phyloP scores from a whole-genome alignment of 2,113 vertebrate genomes.

The Pontoporia blainvillei region DNA sequence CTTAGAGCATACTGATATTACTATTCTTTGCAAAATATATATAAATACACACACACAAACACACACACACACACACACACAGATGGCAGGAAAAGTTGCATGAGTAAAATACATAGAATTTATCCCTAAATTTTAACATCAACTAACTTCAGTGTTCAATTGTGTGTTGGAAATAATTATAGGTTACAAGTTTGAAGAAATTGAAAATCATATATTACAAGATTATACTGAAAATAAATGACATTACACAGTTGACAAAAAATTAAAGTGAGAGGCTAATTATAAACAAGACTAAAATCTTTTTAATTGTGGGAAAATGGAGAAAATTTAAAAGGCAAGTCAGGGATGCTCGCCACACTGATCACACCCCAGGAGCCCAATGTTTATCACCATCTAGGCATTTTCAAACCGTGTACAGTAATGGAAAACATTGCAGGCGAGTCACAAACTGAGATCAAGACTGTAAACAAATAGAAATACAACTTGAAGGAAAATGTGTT shows the following conservation, averaged over 20 bases:
- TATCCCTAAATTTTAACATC: constrained; percentile 44
- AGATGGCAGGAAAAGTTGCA: not conserved
- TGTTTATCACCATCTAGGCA: constrained; percentile 40
- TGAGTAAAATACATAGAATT: constrained; percentile 26
- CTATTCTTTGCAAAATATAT: not conserved
- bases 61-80: not conserved
- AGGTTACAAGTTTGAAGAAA: not conserved
- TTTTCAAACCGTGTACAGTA: constrained; percentile 60
- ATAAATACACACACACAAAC: not conserved
- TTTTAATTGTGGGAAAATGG: constrained; percentile 58
- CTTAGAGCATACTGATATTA: not conserved
- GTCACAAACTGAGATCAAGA: constrained; percentile 56
- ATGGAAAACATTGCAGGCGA: constrained; percentile 25
- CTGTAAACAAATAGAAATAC: constrained; percentile 44
- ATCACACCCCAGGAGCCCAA: not conserved
- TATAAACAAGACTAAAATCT: constrained; percentile 67
- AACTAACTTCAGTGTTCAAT: constrained; percentile 33
- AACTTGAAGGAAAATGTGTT: constrained; percentile 31
- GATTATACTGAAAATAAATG: not conserved
- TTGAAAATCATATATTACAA: not conserved
- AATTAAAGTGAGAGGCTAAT: constrained; percentile 42
- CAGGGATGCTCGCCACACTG: not conserved
- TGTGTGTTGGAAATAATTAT: constrained; percentile 38
- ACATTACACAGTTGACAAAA: constrained; percentile 33
- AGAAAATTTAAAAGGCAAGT: constrained; percentile 60